Base-by-base conservation (phyloP, 2,797 vertebrate genomes). In the Alexandromys oeconomus region DNA sequence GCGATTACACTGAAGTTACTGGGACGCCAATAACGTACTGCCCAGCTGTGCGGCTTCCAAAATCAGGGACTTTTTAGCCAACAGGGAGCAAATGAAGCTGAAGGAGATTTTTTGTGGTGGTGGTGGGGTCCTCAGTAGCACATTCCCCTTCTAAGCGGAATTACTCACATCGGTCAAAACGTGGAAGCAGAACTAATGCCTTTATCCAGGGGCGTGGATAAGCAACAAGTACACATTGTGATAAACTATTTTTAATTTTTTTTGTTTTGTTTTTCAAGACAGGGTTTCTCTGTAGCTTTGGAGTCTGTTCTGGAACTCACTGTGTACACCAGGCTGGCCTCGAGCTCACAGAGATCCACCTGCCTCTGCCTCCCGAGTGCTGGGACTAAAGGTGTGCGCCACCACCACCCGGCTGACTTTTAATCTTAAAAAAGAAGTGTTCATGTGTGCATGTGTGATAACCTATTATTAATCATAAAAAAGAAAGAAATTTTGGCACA, bases 91-190 rank as follows among this genome's bases (percentile, higher is more conserved):
- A 40, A 21, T 9, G 37, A 84, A 29, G 48, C 67, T 21, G 29
- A 15, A 87, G 69, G 17, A 27, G 25, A 5, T 14, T 51, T 51
- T 54, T 31, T 51, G 15, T 0, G 46, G 67, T 34, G 67, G 31
- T n/a, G 29, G 48, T 67, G 25, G 34, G 79, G 14, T 34, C 40
- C 37, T 31, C 29, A 48, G 43, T 51, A 48, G 29, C 61, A 46
- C 34, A 14, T 19, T n/a, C 2, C 0, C 0, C 29, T 74, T n/a
- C 78, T 1, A 1, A 4, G 57, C 17, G 4, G 23, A 40, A 17
- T 2, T 67, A 6, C 9, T 76, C 67, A 54, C 25, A 46, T 25
- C 4, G 23, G 67, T 67, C 78, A 9, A 5, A 23, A 82, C 46
- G 12, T 37, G 46, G 86, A 71, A 74, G 69, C 69, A 13, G 14